Conservation (phyloP, 2,888 invertebrate genomes). For the Altica lythri region DNA sequence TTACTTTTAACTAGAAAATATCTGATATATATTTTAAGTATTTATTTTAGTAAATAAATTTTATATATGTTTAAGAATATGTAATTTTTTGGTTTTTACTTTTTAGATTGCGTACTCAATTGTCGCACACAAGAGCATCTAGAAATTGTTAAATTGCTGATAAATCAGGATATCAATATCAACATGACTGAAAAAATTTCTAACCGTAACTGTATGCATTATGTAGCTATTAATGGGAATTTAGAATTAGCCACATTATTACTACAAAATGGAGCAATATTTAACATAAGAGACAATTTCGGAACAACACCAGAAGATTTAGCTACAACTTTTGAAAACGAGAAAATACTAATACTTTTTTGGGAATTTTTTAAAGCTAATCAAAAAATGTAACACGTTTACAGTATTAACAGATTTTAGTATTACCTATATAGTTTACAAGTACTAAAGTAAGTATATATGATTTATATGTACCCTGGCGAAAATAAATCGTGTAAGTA, state of each 20-base stretch:
- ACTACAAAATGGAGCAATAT: slow-evolving; percentile 55
- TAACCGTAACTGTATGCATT: slow-evolving; percentile 59
- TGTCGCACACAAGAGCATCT: slow-evolving; percentile 54
- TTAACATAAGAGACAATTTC: slow-evolving; percentile 36
- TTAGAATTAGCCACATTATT: slow-evolving; percentile 53
- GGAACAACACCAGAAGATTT: slow-evolving; percentile 21
- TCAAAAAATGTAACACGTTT: too few relatives aligned
- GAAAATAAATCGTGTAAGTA: too few relatives aligned
- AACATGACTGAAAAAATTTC: slow-evolving; percentile 21
- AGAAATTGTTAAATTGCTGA: slow-evolving; percentile 50
- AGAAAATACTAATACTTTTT: slow-evolving; percentile 13
- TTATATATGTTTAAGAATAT: neutral
- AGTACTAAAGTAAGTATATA: too few relatives aligned
- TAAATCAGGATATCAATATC: slow-evolving; percentile 18
- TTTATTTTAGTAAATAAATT: neutral
- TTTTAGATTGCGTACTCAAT: slow-evolving; percentile 39
- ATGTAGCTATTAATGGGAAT: slow-evolving; percentile 61
- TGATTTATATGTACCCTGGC: too few relatives aligned
- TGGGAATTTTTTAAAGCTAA: slow-evolving; percentile 4
- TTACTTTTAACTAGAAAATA: too few relatives aligned
- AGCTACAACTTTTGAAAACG: slow-evolving; percentile 19
- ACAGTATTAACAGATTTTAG: too few relatives aligned
- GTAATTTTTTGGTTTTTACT: too few relatives aligned
- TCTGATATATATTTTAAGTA: too few relatives aligned
- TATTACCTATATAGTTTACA: too few relatives aligned